Percentiles rank a stretch among this genome's conserved stretches.
Evolutionary conservation across 2,888 invertebrate genomes (phyloP).

Genomic region (Callimorpha dominula): DNA sequence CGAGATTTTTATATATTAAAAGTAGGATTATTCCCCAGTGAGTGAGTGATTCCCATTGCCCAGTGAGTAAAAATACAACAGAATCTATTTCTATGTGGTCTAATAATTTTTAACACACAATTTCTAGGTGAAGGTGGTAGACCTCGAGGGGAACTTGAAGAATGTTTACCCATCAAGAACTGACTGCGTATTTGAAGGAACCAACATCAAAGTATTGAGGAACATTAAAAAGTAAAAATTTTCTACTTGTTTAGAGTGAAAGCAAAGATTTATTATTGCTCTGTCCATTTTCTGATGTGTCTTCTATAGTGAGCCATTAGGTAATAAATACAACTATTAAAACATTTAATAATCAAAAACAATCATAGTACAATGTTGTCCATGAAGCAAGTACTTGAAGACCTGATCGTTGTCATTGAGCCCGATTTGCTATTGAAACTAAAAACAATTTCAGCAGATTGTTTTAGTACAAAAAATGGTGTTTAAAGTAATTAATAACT

Average conservation of each 20-base stretch:
- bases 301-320: background rate
- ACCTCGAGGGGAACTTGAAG: conserved; percentile 90
- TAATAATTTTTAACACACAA: background rate
- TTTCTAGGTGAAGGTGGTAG: conserved; percentile 90
- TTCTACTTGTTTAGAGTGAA: background rate
- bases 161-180: conserved; percentile 93
- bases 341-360: background rate
- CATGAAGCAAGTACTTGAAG: background rate
- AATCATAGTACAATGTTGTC: background rate
- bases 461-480: background rate
- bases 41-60: no score
- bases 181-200: conserved; percentile 88
- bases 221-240: conserved; percentile 63
- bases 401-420: background rate
- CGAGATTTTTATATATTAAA: no score
- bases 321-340: background rate
- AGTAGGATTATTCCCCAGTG: no score
- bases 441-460: background rate
- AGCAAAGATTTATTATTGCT: background rate
- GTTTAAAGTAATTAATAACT: background rate
- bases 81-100: background rate
- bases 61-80: no score
- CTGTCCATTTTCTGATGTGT: conserved; percentile 1
- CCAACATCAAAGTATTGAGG: conserved; percentile 72
- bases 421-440: background rate